Evolutionary conservation across 2,797 vertebrate genomes (phyloP).

Genomic region (Sarcoramphus papa): DNA sequence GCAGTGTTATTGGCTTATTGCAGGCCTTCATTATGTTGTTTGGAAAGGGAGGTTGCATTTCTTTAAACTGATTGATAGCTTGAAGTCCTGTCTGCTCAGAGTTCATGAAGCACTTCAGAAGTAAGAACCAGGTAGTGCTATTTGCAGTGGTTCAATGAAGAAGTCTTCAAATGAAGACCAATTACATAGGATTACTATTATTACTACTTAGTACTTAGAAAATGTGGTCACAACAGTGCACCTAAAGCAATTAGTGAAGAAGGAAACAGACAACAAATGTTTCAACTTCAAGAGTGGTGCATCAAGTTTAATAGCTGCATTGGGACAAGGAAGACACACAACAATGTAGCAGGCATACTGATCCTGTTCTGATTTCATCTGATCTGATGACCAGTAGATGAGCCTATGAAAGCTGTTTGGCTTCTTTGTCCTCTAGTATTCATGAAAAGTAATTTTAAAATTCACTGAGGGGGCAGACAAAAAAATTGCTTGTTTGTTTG

Average conservation of each 20-base stretch:
- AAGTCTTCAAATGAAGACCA: neutral
- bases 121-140: neutral
- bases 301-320: neutral
- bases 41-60: neutral
- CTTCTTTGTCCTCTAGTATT: neutral
- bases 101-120: neutral
- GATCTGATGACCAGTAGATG: neutral
- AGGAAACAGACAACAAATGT: neutral
- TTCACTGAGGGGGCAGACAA: neutral
- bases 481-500: neutral
- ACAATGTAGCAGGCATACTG: fast-evolving
- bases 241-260: neutral
- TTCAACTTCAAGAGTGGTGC: neutral
- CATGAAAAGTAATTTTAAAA: neutral
- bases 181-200: neutral
- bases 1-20: neutral
- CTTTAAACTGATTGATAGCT: neutral
- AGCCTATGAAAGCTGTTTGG: neutral
- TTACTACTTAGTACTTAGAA: neutral
- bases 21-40: neutral
- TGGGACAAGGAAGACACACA: neutral
- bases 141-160: neutral
- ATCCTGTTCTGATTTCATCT: neutral
- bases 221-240: neutral
- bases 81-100: neutral